These are phyloP conservation scores for Nyctalus aviator DNA, from an alignment of 2,797 vertebrate species.

Conservation along the genomic window DNA sequence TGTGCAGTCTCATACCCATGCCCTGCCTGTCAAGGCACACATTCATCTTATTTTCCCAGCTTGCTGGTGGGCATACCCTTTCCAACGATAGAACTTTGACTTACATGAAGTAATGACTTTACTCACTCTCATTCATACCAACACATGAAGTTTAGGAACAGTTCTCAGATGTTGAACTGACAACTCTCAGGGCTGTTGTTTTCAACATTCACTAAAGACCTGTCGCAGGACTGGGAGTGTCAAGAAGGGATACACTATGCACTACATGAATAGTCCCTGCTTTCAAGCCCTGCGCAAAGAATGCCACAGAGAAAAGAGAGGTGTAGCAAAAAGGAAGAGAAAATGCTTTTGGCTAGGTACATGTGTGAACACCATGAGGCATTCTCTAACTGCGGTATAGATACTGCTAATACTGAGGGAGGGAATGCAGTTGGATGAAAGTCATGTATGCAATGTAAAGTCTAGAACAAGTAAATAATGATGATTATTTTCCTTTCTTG, in stretches of 20 bases:
- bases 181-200: background rate
- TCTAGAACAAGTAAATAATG: background rate
- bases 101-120: background rate
- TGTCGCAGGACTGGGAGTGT: background rate
- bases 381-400: background rate
- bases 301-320: background rate
- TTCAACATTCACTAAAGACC: background rate
- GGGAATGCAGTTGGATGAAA: background rate
- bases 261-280: no score
- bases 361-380: background rate
- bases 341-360: background rate
- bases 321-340: background rate
- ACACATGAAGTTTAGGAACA: background rate
- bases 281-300: background rate
- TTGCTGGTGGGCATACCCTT: background rate
- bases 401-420: fast-evolving
- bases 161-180: background rate
- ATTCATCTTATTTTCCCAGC: background rate
- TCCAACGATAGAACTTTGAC: background rate
- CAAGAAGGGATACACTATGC: background rate
- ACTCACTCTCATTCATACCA: background rate
- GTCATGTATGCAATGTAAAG: background rate
- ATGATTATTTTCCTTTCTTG: background rate
- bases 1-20: background rate
- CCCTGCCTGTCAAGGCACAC: background rate